Conservation (phyloP, 1,140 invertebrate genomes). For the Aphaenogaster ashmeadi region DNA sequence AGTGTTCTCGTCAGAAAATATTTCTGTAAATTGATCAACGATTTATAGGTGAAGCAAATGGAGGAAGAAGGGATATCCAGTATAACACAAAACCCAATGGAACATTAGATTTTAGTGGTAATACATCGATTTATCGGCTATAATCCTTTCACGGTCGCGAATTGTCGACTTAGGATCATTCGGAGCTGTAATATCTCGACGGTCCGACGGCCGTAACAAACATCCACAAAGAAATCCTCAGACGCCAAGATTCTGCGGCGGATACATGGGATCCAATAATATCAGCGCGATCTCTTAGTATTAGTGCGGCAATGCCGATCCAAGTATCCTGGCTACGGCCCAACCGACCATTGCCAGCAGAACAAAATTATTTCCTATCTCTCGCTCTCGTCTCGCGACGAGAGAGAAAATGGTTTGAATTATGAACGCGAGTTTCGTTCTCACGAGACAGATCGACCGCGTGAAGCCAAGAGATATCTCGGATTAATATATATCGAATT, state of each 20-base stretch:
- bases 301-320: constrained; percentile 53
- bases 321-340: constrained; percentile 50
- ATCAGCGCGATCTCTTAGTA: constrained; percentile 54
- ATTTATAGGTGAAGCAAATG: not conserved
- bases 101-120: constrained; percentile 48
- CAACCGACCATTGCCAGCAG: constrained; percentile 51
- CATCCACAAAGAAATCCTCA: constrained; percentile 47
- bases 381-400: constrained; percentile 18
- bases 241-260: constrained; percentile 45
- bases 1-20: not conserved
- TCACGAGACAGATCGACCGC: constrained; percentile 16
- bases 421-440: constrained; percentile 33
- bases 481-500: constrained; percentile 20
- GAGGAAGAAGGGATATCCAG: not conserved
- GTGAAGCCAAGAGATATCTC: not conserved
- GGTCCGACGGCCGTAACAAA: constrained; percentile 53
- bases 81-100: constrained; percentile 28
- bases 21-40: constrained; percentile 10
- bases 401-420: constrained; percentile 42
- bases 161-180: constrained; percentile 60
- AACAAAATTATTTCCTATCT: constrained; percentile 59
- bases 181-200: constrained; percentile 40
- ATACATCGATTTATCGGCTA: constrained; percentile 49
- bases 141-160: constrained; percentile 51
- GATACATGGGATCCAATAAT: constrained; percentile 59